Base-by-base conservation (phyloP, 2,113 vertebrate genomes). In the Spilogale gracilis region DNA sequence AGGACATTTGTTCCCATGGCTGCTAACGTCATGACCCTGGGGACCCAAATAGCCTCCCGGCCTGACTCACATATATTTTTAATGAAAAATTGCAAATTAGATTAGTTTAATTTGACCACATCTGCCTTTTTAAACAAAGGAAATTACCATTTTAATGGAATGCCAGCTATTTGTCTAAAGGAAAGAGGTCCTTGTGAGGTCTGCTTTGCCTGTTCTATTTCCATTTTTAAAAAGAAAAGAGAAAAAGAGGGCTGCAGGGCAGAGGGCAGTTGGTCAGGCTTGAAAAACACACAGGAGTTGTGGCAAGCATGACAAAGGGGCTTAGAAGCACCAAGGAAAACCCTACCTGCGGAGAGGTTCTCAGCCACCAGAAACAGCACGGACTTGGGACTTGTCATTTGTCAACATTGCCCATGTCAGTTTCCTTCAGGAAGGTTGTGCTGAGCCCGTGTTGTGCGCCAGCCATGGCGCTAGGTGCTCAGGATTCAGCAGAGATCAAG, bases 141-240 rank as follows among this genome's bases (percentile, higher is more conserved):
- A 97, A 97, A 98, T 98, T 97, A 97, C 74, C 97, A 98, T 98
- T 98, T 97, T 98, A 98, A 97, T 98, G 96, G 92, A 97, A 96
- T 65, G 60, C 69, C 61, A 71, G 83, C 92, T 94, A 97, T 97
- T 96, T 97, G 83, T 97, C 96, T 96, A 91, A 95, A 94, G 87
- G 74, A 92, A 61, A 88, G 86, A 88, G 95, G 94, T 95, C 95
- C 63, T 93, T 84, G 43, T 25, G 61, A 97, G 86, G 83, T 95
- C 95, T 67, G 50, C 63, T 69, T 58, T 88, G 86, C 89, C 58
- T 58, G 5, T 54, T 89, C 79, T 60, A 71, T 71, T 92, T 96
- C 88, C 54, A 79, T 86, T 98, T 97, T 85, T 20, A 78, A 88
- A 84, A 80, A 85, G 61, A 63, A 94, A 85, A 54, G 65, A 73